phyloP scores from a whole-genome alignment of 2,797 vertebrate species.

The Rhynchonycteris naso region DNA sequence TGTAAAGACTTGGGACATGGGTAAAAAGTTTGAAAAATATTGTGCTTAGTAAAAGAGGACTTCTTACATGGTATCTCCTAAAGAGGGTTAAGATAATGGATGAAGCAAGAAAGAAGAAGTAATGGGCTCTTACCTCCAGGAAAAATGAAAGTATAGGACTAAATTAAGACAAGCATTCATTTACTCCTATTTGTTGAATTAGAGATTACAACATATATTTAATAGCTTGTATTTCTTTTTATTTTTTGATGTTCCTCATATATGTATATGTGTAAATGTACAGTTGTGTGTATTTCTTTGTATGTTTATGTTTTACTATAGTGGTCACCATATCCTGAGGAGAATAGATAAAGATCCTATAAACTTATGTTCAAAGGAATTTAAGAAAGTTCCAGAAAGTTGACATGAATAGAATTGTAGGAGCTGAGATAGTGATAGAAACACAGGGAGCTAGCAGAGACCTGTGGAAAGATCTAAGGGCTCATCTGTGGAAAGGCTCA shows the following conservation, averaged over 20 bases:
- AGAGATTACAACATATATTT: background rate
- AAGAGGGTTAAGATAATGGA: background rate
- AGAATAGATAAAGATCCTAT: background rate
- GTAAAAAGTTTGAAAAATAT: conserved; percentile 13
- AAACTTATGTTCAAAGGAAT: background rate
- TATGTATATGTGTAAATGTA: background rate
- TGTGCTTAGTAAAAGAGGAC: background rate
- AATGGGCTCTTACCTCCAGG: background rate
- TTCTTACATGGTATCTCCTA: background rate
- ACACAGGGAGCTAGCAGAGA: background rate
- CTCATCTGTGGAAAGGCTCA: background rate
- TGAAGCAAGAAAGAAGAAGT: background rate
- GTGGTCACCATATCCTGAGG: background rate
- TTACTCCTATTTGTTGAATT: background rate
- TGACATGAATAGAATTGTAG: background rate
- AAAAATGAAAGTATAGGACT: background rate
- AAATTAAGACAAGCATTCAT: background rate
- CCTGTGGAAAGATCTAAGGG: background rate
- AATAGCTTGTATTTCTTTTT: background rate
- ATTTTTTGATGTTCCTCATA: background rate
- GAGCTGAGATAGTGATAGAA: background rate
- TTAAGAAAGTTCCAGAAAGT: background rate
- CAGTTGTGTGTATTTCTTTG: background rate
- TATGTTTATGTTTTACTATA: background rate
- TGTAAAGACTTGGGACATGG: background rate